phyloP scores from a whole-genome alignment of 2,113 vertebrate genomes.

The Muscicapa adusta region DNA sequence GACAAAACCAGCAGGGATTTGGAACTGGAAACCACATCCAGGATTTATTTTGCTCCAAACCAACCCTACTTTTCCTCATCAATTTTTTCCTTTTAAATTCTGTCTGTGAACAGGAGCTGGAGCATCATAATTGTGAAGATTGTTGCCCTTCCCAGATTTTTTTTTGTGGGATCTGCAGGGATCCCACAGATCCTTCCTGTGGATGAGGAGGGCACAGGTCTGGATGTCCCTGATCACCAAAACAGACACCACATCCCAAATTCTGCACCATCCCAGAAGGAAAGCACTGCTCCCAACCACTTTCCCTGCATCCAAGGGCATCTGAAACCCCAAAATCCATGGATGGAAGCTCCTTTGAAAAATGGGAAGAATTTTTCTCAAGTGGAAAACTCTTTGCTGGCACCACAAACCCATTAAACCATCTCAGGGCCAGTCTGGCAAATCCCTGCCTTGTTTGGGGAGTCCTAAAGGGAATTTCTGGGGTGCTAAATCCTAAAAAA shows the following conservation, averaged over 20 bases:
- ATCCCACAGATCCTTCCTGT: neutral
- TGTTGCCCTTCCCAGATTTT: neutral
- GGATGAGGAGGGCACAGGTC: neutral
- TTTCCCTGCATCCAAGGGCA: neutral
- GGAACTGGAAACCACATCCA: neutral
- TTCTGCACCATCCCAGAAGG: neutral
- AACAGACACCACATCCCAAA: neutral
- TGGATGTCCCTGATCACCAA: neutral
- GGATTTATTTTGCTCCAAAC: neutral
- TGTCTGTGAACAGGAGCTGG: rapidly evolving
- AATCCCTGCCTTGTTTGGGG: neutral
- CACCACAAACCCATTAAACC: rapidly evolving
- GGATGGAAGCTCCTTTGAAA: neutral
- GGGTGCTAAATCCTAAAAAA: neutral
- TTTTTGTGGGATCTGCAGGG: neutral
- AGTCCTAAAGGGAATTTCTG: neutral
- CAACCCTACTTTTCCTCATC: neutral
- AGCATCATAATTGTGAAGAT: neutral
- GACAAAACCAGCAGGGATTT: neutral
- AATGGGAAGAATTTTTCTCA: neutral
- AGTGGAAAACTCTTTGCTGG: neutral
- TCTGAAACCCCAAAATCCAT: neutral
- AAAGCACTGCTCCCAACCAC: neutral
- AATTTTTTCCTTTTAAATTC: neutral
- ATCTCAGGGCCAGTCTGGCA: neutral